Conservation (phyloP, 2,888 invertebrate genomes). For the Hesperia comma region DNA sequence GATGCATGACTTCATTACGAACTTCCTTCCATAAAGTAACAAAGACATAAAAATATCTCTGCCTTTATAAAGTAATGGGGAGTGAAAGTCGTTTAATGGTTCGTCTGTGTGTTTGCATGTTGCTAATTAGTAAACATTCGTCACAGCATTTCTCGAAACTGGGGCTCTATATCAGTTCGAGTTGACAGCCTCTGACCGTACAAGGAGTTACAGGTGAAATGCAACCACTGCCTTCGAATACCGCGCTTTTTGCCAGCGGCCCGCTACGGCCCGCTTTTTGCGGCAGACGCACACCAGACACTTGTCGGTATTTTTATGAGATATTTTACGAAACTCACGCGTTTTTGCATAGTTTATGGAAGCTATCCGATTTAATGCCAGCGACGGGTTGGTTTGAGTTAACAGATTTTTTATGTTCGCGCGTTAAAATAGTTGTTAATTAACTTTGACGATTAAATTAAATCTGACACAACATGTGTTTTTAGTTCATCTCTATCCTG, state of each 20-base stretch:
- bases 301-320: slow-evolving; percentile 38
- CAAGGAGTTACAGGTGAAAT: slow-evolving; percentile 33
- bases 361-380: slow-evolving; percentile 36
- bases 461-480: too few relatives aligned
- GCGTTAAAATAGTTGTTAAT: neutral
- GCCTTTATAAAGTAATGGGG: slow-evolving; percentile 1
- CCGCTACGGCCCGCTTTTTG: slow-evolving; percentile 41
- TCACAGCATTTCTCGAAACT: slow-evolving; percentile 27
- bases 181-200: slow-evolving; percentile 11
- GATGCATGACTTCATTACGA: neutral
- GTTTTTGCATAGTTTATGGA: slow-evolving; percentile 42
- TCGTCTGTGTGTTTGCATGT: slow-evolving; percentile 10
- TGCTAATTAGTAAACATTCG: slow-evolving; percentile 25
- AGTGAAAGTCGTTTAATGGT: slow-evolving; percentile 7
- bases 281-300: slow-evolving; percentile 26
- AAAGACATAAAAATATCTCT: slow-evolving; percentile 6
- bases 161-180: slow-evolving; percentile 17
- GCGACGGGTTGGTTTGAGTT: neutral
- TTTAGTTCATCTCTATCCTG: too few relatives aligned
- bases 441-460: neutral
- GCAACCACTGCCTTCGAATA: slow-evolving; percentile 29
- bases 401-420: slow-evolving; percentile 6
- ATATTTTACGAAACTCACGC: slow-evolving; percentile 40
- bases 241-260: slow-evolving; percentile 42
- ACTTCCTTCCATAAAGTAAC: neutral